Conservation (phyloP, 2,797 vertebrate genomes). For the Brachyrhaphis roseni region DNA sequence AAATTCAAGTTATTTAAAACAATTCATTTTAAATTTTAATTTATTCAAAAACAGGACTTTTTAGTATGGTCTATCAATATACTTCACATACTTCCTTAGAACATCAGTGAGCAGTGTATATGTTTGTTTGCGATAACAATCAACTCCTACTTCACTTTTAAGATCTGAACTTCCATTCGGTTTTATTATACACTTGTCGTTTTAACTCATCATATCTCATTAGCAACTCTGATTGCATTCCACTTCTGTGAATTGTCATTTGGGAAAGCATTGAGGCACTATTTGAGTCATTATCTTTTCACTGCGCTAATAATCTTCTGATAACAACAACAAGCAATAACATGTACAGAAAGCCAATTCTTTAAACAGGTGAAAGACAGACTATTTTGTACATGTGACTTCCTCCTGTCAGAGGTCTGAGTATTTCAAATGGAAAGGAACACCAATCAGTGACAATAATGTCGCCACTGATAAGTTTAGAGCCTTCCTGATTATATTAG, state of each 20-base stretch:
- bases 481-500: slow-evolving; percentile 1
- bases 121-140: neutral
- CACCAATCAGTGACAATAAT: slow-evolving; percentile 1
- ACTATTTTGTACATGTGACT: neutral
- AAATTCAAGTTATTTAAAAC: neutral
- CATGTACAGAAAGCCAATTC: slow-evolving; percentile 6
- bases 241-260: slow-evolving; percentile 19
- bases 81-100: neutral
- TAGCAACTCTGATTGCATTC: slow-evolving; percentile 32
- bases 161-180: slow-evolving; percentile 1
- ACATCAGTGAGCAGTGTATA: neutral
- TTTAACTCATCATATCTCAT: slow-evolving; percentile 34
- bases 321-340: slow-evolving; percentile 8
- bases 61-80: neutral
- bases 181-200: slow-evolving; percentile 36
- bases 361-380: neutral
- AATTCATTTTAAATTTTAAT: neutral
- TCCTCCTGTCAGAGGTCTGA: neutral
- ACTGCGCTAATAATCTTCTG: slow-evolving; percentile 2
- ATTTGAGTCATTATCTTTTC: slow-evolving; percentile 29
- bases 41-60: neutral
- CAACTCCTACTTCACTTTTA: slow-evolving; percentile 4
- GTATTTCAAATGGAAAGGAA: neutral
- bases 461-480: neutral
- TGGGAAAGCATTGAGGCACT: slow-evolving; percentile 14